Evolutionary conservation across 2,113 vertebrate species (phyloP), one percentile per base, ranked within the genome.

Genomic region (Microtus oregoni): DNA sequence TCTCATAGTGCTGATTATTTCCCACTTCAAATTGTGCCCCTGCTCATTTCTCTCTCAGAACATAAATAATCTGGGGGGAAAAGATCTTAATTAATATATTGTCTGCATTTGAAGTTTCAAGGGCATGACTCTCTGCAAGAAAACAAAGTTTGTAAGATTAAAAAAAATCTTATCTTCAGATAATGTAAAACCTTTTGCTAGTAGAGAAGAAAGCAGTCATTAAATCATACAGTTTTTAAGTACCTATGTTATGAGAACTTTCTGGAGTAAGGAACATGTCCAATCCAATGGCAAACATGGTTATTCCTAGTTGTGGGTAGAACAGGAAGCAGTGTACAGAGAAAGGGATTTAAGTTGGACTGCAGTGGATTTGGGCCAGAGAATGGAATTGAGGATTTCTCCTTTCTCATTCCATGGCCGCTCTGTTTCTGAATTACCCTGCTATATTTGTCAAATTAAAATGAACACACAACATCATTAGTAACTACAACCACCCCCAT

Each of bases 361-460:
- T 12, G 20, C 2, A 3, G 30, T n/a, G 9, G 15, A 41, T 91
- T 65, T 82, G 24, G 30, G 32, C 86, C 55, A 41, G 44, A 24
- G 11, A 92, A 44, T 20, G 41, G 6, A 8, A 5, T 1, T n/a
- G 52, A 32, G 41, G 17, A 72, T 86, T 77, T 70, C 9, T 10
- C 8, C 14, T 76, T 41, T 19, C 19, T 89, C 19, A 35, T 35
- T 41, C 75, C 41, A 0, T 79, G 30, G 41, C 6, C 1, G 75
- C 81, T 86, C 22, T 68, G 35, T 10, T 20, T 70, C 85, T 90
- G 78, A 92, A 77, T 88, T 28, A 52, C 22, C 91, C 58, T 65
- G 50, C 32, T 89, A 77, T 88, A 77, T 68, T 90, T 90, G 35
- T 47, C 85, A 95, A 96, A 65, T 91, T 92, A 76, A 92, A 92